Base-by-base conservation (phyloP, 23 tunicate genomes). In the Halocynthia aurantium region DNA sequence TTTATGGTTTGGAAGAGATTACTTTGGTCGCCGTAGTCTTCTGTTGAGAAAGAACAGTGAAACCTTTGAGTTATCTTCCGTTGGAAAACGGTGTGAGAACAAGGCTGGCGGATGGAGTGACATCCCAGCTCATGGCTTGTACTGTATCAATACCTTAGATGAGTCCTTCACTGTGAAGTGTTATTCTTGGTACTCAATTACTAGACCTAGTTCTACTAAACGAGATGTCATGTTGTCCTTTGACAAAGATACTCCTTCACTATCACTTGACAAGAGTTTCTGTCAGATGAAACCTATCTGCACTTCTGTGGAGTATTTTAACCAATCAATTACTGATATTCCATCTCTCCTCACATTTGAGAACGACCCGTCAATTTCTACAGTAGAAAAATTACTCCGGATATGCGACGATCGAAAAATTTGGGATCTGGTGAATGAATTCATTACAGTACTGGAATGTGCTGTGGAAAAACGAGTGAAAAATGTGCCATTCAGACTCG, bases 21-120 rank as follows among this genome's bases (percentile, higher is more conserved):
- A 87, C 58, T 83, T 93, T 66, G 98, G 98, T 52, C 61, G 98
- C 55, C 69, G 94, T 49, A 87, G 93, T 65, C 70, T 93, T 55
- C 61, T 92, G 52, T 80, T 22, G 19, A 61, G 60, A 21, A 31
- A 18, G 17, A 57, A 22, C 60, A 56, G 53, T 40, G 77, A 65
- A 57, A 57, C 8, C 8, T 78, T 79, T 0, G 17, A 15, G 52
- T 71, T 85, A 65, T 54, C 84, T 21, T 80, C 79, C 12, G 83
- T 79, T 4, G 82, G 50, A 49, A 62, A 15, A 50, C 22, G 17
- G 20, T 12, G 52, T 44, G 64, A 51, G 22, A 67, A 6, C 17
- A 10, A 50, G 72, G 44, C 6, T 18, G 77, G 7, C 7, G 17
- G 62, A 22, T 92, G 98, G 98, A 52, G 40, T 51, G 91, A 92